Conservation (phyloP, 1,140 invertebrate species). For the Pomacea maculata region DNA sequence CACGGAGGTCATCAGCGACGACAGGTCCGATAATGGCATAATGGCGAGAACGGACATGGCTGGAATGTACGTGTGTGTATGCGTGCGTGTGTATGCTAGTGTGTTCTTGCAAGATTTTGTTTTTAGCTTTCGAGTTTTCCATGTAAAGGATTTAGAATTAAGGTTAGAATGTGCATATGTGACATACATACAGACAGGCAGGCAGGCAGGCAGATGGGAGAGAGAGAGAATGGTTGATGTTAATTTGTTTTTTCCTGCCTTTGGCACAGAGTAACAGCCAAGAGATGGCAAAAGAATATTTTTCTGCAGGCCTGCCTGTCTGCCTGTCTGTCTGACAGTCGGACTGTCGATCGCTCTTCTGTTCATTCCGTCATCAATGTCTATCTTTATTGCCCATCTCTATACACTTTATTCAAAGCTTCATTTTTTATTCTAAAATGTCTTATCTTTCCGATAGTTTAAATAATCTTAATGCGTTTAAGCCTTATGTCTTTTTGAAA, state of each 20-base stretch:
- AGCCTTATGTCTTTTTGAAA: not conserved
- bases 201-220: not conserved
- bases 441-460: too few species aligned
- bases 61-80: constrained; percentile 5
- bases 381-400: too few species aligned
- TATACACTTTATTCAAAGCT: too few species aligned
- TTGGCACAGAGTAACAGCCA: not conserved
- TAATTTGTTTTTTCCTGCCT: not conserved
- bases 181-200: not conserved
- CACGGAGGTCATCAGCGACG: not conserved
- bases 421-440: too few species aligned
- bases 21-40: not conserved
- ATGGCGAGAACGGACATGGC: not conserved
- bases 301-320: not conserved
- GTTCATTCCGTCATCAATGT: too few species aligned
- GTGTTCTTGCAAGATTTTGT: too few species aligned
- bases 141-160: too few species aligned
- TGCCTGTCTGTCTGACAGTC: not conserved
- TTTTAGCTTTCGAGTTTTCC: too few species aligned
- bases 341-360: not conserved
- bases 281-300: not conserved
- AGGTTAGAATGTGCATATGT: too few species aligned
- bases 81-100: not conserved
- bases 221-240: not conserved
- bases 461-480: too few species aligned